Conservation (phyloP, 1,140 invertebrate species). For the Thaumatotibia leucotreta region DNA sequence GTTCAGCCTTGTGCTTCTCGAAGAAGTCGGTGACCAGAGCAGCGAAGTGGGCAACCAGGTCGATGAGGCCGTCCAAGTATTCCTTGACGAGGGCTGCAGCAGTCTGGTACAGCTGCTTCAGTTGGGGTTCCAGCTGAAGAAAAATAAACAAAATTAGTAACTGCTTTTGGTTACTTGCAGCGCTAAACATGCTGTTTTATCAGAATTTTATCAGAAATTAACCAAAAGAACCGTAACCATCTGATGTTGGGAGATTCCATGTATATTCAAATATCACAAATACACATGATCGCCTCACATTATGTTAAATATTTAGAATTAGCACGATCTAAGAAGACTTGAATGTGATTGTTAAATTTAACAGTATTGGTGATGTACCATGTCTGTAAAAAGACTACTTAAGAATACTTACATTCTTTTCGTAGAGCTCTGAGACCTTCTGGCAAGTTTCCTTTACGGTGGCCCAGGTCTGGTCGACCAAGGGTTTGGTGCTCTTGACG, state of each 20-base stretch:
- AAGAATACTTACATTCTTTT: neutral
- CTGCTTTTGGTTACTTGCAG: neutral
- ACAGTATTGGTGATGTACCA: too few species aligned
- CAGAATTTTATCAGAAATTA: too few species aligned
- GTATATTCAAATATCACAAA: too few species aligned
- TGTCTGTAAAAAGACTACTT: too few species aligned
- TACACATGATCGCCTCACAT: too few species aligned
- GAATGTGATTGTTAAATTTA: too few species aligned
- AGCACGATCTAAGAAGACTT: too few species aligned
- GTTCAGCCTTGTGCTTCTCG: constrained; percentile 78
- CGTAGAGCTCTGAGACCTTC: neutral
- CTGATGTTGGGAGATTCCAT: too few species aligned
- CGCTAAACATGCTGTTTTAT: too few species aligned
- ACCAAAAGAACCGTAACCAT: too few species aligned
- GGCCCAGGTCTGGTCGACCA: neutral
- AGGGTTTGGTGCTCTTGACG: neutral
- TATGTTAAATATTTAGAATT: too few species aligned
- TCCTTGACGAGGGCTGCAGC: constrained; percentile 55
- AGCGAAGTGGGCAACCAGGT: constrained; percentile 73
- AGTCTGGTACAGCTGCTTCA: constrained; percentile 77
- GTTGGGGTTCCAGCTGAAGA: constrained; percentile 71
- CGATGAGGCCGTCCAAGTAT: constrained; percentile 68
- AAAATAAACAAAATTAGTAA: neutral
- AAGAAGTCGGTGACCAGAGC: constrained; percentile 76
- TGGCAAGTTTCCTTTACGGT: neutral